Conservation (phyloP, 2,797 vertebrate species). For the Vultur gryphus region DNA sequence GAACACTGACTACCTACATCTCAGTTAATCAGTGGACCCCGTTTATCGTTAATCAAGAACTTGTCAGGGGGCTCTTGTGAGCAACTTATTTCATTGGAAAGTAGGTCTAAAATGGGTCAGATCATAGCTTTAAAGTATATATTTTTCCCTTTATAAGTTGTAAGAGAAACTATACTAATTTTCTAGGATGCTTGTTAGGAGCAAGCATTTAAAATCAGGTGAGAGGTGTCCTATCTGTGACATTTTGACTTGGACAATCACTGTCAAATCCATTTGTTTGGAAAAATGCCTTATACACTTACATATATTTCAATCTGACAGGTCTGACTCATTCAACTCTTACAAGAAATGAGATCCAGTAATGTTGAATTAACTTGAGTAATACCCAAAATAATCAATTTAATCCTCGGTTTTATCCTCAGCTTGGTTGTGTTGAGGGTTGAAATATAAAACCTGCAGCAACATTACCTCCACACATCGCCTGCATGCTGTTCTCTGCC, state of each 20-base stretch:
- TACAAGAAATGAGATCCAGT: background rate
- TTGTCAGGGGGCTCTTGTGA: background rate
- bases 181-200: background rate
- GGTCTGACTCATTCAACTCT: background rate
- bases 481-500: background rate
- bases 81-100: background rate
- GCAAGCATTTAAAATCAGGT: background rate
- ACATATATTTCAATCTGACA: background rate
- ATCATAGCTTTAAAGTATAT: background rate
- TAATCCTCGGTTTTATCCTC: background rate
- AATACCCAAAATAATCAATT: background rate
- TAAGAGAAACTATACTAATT: background rate
- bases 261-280: background rate
- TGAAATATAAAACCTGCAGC: background rate
- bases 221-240: background rate
- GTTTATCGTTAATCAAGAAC: background rate
- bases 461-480: background rate
- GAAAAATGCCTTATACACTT: background rate
- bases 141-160: background rate
- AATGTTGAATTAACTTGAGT: background rate
- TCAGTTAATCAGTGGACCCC: background rate
- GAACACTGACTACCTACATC: background rate
- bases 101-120: background rate
- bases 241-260: background rate
- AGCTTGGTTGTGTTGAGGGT: background rate